Evolutionary conservation across 2,888 invertebrate genomes (phyloP).

Genomic region (Ophion slaviceki): DNA sequence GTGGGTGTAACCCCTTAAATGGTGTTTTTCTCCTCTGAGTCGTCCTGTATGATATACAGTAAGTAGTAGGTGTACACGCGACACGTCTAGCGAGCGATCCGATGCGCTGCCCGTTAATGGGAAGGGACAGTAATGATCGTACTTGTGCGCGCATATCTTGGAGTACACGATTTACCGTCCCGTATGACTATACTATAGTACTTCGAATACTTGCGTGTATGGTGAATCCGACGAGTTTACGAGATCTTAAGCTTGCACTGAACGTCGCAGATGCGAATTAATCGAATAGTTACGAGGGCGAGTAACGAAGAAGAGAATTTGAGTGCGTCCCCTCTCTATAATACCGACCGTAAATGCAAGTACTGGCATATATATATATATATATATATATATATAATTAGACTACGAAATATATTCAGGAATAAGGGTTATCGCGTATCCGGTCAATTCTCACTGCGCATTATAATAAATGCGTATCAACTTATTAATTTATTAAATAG

Average conservation of each 20-base stretch:
- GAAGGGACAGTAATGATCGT: slow-evolving; percentile 63
- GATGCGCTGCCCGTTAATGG: slow-evolving; percentile 63
- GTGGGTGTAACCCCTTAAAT: no score
- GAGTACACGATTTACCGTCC: slow-evolving; percentile 31
- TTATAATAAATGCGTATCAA: slow-evolving; percentile 55
- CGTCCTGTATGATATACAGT: slow-evolving; percentile 8
- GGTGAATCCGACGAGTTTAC: slow-evolving; percentile 61
- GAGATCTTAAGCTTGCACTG: slow-evolving; percentile 50
- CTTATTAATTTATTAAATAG: slow-evolving; percentile 61
- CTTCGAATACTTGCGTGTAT: slow-evolving; percentile 39
- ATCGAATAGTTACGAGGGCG: slow-evolving; percentile 62
- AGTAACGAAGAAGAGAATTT: slow-evolving; percentile 43
- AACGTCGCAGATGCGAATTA: slow-evolving; percentile 58
- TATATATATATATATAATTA: slow-evolving; percentile 3
- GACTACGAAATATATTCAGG: slow-evolving; percentile 32
- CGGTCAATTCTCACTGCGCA: slow-evolving; percentile 34
- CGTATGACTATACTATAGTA: slow-evolving; percentile 22
- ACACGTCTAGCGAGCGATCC: slow-evolving; percentile 44
- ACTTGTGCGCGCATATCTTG: slow-evolving; percentile 33
- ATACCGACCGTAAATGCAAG: neutral
- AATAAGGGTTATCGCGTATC: slow-evolving; percentile 51
- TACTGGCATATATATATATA: neutral
- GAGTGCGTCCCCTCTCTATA: slow-evolving; percentile 15
- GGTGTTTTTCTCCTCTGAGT: neutral
- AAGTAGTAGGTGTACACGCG: slow-evolving; percentile 42